Percentiles rank a stretch among this genome's conserved stretches.
These are phyloP conservation scores for Stercorarius parasiticus DNA, from an alignment of 2,113 vertebrate species.

Conservation along the genomic window DNA sequence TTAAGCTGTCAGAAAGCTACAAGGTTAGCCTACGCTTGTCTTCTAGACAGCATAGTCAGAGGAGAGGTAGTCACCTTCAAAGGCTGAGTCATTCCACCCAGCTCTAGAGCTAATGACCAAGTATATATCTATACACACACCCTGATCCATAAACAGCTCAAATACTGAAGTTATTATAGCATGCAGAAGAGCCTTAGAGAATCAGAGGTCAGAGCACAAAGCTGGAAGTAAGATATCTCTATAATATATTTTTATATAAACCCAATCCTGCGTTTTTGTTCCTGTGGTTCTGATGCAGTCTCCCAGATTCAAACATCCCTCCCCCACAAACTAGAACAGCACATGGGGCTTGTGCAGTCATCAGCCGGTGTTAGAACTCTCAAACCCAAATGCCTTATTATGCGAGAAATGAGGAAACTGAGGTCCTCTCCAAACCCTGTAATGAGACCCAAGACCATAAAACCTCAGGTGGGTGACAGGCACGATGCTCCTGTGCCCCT, in stretches of 20 bases:
- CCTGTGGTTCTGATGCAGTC: not conserved
- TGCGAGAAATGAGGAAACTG: not conserved
- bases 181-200: not conserved
- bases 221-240: not conserved
- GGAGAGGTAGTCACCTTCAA: not conserved
- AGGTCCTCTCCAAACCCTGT: not conserved
- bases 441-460: not conserved
- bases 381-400: not conserved
- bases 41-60: not conserved
- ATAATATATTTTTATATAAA: not conserved
- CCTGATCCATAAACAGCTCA: not conserved
- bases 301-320: not conserved
- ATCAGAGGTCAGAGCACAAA: not conserved
- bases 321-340: not conserved
- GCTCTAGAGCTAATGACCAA: not conserved
- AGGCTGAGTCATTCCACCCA: not conserved
- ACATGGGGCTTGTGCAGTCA: not conserved
- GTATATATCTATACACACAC: not conserved
- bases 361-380: not conserved
- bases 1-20: slow-evolving; percentile 26
- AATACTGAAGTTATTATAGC: not conserved
- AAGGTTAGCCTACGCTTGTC: not conserved
- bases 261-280: not conserved
- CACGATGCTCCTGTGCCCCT: not conserved
- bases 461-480: not conserved